A percentile compares a stretch with the other conserved stretches of the same genome.
Evolutionary conservation across 1,140 invertebrate genomes (phyloP).

Genomic region (Brachionus plicatilis): DNA sequence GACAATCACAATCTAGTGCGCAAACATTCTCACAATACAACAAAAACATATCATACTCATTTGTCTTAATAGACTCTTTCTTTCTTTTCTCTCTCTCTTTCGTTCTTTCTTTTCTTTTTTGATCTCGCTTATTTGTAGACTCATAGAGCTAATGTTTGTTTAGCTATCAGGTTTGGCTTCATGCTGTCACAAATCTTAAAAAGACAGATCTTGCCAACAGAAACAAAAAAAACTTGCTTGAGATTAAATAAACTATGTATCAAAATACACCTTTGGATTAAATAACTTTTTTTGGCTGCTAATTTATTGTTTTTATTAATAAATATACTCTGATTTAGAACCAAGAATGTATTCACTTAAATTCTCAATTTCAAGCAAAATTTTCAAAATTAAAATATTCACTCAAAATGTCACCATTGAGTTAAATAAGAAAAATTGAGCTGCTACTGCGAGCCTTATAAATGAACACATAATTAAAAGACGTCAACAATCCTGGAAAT

Average conservation of each 20-base stretch:
- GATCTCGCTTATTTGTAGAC: background rate
- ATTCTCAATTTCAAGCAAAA: too few species aligned
- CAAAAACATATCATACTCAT: background rate
- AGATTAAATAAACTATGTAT: constrained; percentile 4
- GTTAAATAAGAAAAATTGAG: too few species aligned
- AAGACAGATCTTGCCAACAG: background rate
- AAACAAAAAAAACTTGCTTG: background rate
- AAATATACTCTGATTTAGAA: too few species aligned
- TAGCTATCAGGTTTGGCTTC: constrained; percentile 15
- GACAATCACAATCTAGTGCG: background rate
- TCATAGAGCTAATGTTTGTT: constrained; percentile 28
- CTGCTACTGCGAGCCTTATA: too few species aligned
- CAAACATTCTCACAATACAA: constrained; percentile 1
- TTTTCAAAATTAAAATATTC: too few species aligned
- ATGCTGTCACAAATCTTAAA: background rate
- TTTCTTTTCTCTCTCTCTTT: background rate
- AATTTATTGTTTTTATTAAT: background rate
- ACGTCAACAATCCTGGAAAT: too few species aligned
- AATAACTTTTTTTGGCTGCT: background rate
- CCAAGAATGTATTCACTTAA: too few species aligned
- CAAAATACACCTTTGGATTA: background rate
- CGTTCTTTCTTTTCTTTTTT: background rate
- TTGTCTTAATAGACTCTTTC: background rate
- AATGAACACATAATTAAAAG: too few species aligned
- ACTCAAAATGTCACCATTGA: too few species aligned